Evolutionary conservation across 2,797 vertebrate species (phyloP).

Genomic region (Cynodonichthys magdalenae): DNA sequence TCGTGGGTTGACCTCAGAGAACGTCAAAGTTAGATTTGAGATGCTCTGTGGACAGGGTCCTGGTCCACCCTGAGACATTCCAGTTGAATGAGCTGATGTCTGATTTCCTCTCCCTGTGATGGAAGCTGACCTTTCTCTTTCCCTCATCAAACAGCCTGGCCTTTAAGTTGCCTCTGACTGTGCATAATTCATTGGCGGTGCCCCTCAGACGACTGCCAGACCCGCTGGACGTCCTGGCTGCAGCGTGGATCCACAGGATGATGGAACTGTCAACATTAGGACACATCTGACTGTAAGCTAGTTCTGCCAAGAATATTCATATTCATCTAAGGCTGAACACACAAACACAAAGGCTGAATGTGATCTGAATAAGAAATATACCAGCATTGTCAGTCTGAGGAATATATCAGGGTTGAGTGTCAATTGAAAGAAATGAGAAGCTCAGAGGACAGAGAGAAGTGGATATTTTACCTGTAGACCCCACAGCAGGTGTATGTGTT

Average conservation of each 20-base stretch:
- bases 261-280: slow-evolving; percentile 61
- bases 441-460: too few species aligned
- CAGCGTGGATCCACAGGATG: slow-evolving; percentile 11
- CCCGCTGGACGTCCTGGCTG: slow-evolving; percentile 40
- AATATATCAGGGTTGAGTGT: slow-evolving; percentile 1
- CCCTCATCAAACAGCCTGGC: slow-evolving; percentile 58
- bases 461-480: too few species aligned
- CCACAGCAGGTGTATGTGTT: too few species aligned
- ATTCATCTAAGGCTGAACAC: slow-evolving; percentile 40
- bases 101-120: slow-evolving; percentile 42
- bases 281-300: slow-evolving; percentile 50
- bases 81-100: slow-evolving; percentile 33
- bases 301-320: slow-evolving; percentile 45
- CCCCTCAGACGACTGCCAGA: slow-evolving; percentile 55
- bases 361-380: slow-evolving; percentile 26
- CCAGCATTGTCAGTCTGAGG: neutral
- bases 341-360: slow-evolving; percentile 7
- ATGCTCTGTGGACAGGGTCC: neutral
- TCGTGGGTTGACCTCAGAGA: too few species aligned
- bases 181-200: slow-evolving; percentile 60
- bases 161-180: slow-evolving; percentile 65
- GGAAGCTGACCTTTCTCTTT: slow-evolving; percentile 61
- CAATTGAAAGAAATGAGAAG: too few species aligned
- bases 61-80: neutral
- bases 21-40: too few species aligned